Evolutionary conservation across 2,888 invertebrate genomes (phyloP).

Genomic region (Phoronis australis): DNA sequence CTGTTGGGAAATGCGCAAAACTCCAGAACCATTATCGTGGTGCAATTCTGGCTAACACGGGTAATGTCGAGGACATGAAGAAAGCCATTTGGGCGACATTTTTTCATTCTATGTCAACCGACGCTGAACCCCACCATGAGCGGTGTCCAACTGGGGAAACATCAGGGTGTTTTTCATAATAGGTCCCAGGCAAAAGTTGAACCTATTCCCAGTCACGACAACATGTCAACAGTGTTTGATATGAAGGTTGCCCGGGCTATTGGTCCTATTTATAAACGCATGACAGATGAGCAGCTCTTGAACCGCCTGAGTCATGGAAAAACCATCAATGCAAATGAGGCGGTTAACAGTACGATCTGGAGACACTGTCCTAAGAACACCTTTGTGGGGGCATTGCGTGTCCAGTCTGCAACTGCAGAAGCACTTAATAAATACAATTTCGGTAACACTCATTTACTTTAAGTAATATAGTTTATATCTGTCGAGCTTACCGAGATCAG

Average conservation of each 20-base stretch:
- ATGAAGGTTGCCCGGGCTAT: neutral
- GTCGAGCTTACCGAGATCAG: no score
- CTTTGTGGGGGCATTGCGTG: conserved; percentile 1
- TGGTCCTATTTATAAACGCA: conserved; percentile 1
- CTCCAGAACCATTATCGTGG: conserved; percentile 1
- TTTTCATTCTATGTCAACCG: conserved; percentile 7
- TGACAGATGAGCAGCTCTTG: conserved; percentile 1
- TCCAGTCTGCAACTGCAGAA: neutral
- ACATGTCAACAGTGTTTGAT: neutral
- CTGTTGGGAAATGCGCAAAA: conserved; percentile 1
- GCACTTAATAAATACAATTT: neutral
- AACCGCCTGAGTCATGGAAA: conserved; percentile 2
- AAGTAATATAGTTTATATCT: no score
- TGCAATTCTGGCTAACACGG: neutral
- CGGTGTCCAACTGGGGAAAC: conserved; percentile 1
- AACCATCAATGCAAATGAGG: conserved; percentile 7
- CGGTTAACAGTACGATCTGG: conserved; percentile 7
- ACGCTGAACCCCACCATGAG: conserved; percentile 2
- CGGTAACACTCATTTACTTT: no score
- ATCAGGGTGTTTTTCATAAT: conserved; percentile 7
- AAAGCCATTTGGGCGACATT: conserved; percentile 6
- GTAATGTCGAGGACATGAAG: conserved; percentile 1
- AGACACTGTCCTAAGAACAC: conserved; percentile 1
- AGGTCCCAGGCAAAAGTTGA: neutral
- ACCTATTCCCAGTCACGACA: neutral